Evolutionary conservation across 2,797 vertebrate genomes (phyloP), one percentile per base, ranked within the genome.

Genomic region (Cyprinella venusta): DNA sequence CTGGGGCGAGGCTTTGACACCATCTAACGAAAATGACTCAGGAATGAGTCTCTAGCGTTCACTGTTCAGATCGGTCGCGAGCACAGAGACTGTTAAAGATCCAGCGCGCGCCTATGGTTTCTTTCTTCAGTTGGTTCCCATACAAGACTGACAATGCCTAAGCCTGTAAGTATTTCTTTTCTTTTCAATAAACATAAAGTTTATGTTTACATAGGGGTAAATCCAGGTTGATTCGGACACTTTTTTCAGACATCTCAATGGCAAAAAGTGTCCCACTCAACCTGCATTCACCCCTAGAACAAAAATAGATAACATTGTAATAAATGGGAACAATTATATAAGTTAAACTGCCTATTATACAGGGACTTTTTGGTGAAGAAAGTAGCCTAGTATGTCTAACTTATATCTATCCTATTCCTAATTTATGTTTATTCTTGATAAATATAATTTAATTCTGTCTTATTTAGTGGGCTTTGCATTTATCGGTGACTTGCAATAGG

Each of bases 111-210:
- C 59, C 77, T 26, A 56, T 24, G 63, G 38, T 80, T 52, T 63
- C 15, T 72, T 40, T 69, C 33, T 19, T 10, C 40, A 26, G 67
- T 18, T 38, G 52, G 45, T 72, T n/a, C 69, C 15, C 10, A 78
- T 56, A 69, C 52, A 63, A 56, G 64, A 89, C 88, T 85, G 89
- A 92, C 90, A 84, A 95, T 95, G 95, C 94, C 95, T 18, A 95
- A 93, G 89, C 92, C 89, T 70, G 95, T 95, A 92, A 92, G 93
- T 88, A 26, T 9, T 9, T 77, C 0, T 64, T 48, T 75, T 69
- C 4, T 74, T 30, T 7, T 24, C 1, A 3, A 24, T 18, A 36
- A 48, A 63, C 56, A 4, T 48, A 15, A 18, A 24, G 16, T 76
- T 16, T 26, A 40, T 26, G 12, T 26, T 26, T 24, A 26, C 36